Conservation (phyloP, 2,113 vertebrate genomes). For the Sciurus niger region DNA sequence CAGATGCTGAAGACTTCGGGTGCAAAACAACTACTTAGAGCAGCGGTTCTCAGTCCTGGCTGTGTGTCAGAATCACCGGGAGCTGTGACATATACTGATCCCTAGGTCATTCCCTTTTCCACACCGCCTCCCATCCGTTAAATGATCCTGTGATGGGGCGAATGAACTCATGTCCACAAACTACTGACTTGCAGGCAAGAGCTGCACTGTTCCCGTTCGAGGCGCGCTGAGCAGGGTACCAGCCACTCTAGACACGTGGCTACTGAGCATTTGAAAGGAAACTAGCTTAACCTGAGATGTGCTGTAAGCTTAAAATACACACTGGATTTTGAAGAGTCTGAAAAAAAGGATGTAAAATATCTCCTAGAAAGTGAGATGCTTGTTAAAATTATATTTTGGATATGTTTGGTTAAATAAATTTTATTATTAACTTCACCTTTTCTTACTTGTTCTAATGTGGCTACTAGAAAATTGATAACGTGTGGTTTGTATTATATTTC, state of each 20-base stretch:
- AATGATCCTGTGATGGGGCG: not conserved
- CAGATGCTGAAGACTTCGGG: constrained; percentile 19
- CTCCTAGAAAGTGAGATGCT: not conserved
- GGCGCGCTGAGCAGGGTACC: too few relatives aligned
- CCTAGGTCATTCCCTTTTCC: not conserved
- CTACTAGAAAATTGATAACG: not conserved
- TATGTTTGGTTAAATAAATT: not conserved
- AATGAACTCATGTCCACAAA: not conserved
- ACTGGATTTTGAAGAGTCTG: not conserved
- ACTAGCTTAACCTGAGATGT: not conserved
- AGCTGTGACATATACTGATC: not conserved
- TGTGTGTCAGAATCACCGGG: not conserved
- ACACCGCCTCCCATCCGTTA: not conserved
- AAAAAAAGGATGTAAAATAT: not conserved
- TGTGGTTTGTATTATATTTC: not conserved
- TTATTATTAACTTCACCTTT: not conserved
- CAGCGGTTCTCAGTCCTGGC: not conserved
- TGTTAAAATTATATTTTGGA: not conserved
- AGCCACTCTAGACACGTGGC: fast-evolving
- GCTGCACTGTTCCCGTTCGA: not conserved
- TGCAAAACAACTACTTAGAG: not conserved
- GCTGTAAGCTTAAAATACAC: not conserved
- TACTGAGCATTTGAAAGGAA: not conserved
- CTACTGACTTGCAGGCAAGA: too few relatives aligned
- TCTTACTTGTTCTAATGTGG: not conserved